Percentiles rank a stretch among this genome's conserved stretches.
These are phyloP conservation scores for Chrysaora quinquecirrha DNA, from an alignment of 30 jellyfish, hydroid and myxozoan genomes.

Conservation along the genomic window DNA sequence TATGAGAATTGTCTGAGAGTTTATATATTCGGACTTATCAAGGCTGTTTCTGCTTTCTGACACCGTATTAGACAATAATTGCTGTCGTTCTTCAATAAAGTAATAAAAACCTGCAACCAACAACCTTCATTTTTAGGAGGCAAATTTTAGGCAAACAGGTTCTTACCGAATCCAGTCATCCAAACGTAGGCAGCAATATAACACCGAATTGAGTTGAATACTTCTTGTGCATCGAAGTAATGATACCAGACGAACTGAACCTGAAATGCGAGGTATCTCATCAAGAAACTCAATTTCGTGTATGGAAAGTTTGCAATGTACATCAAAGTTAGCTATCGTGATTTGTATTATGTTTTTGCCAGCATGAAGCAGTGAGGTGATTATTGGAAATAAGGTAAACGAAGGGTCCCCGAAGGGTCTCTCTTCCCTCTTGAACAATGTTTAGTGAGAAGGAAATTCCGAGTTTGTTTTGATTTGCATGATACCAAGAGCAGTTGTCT, in stretches of 20 bases:
- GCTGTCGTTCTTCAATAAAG: no score
- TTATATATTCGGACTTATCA: no score
- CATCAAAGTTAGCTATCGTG: no score
- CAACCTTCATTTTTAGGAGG: no score
- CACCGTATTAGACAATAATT: no score
- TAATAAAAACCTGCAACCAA: no score
- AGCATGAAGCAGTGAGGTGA: neutral
- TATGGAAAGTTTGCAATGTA: neutral
- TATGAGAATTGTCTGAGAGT: no score
- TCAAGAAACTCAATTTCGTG: neutral
- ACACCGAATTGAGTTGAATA: slow-evolving; percentile 90
- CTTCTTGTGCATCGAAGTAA: slow-evolving; percentile 97
- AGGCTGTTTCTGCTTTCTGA: no score
- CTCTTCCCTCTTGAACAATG: neutral
- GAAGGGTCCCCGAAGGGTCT: neutral
- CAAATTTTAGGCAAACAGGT: no score
- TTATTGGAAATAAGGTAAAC: neutral
- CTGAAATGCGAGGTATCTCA: slow-evolving; percentile 6
- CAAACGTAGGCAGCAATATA: slow-evolving; percentile 98
- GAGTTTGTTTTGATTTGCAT: no score
- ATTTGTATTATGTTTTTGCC: no score
- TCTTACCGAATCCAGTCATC: slow-evolving; percentile 99
- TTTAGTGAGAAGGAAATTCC: neutral
- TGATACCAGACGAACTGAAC: slow-evolving; percentile 99
- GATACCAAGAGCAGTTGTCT: no score